A percentile compares a stretch with the other conserved stretches of the same genome.
Conservation (phyloP, 2,113 vertebrate species). For the Empidonax traillii region DNA sequence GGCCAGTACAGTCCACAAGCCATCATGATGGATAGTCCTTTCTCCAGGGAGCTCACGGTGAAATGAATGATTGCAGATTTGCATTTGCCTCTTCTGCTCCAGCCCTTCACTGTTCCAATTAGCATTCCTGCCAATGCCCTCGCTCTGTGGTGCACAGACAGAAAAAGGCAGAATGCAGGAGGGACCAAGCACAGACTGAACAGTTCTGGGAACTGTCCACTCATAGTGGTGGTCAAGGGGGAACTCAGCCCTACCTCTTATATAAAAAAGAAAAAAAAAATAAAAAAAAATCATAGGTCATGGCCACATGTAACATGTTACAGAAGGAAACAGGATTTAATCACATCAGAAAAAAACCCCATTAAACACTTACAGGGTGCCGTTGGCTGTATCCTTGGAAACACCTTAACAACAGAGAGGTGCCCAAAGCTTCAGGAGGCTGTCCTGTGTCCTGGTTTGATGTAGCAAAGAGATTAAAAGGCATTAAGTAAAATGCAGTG, state of each 20-base stretch:
- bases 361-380: background rate
- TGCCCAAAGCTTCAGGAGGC: background rate
- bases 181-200: background rate
- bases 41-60: background rate
- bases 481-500: background rate
- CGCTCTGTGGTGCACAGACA: background rate
- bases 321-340: background rate
- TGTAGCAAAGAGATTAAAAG: background rate
- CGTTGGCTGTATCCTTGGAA: background rate
- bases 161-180: background rate
- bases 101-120: conserved; percentile 1
- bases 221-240: background rate
- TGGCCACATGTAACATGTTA: background rate
- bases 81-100: conserved; percentile 14
- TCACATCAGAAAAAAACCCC: background rate
- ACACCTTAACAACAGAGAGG: background rate
- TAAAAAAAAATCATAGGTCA: background rate
- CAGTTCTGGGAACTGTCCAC: background rate
- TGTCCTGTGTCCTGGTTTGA: background rate
- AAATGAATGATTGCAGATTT: conserved; percentile 12
- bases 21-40: background rate
- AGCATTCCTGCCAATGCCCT: conserved; percentile 21
- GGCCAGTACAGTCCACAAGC: background rate
- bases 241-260: background rate
- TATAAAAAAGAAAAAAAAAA: background rate